phyloP scores from a whole-genome alignment of 2,113 vertebrate genomes.

The Megalops atlanticus region DNA sequence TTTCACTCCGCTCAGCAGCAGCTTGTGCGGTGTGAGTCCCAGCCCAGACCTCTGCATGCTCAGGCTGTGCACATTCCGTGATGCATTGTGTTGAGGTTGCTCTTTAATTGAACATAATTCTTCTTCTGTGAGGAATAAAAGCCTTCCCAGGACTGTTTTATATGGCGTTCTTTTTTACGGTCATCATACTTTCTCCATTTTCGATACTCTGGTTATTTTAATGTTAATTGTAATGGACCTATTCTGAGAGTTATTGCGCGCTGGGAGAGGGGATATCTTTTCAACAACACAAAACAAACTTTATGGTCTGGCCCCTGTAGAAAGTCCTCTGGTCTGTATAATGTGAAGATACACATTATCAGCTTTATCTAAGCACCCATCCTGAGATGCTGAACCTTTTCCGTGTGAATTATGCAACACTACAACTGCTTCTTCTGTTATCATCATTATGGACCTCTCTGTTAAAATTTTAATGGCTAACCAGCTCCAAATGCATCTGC shows the following conservation, averaged over 20 bases:
- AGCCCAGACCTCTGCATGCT: neutral
- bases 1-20: neutral
- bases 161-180: slow-evolving; percentile 36
- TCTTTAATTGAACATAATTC: slow-evolving; percentile 45
- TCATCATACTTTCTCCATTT: slow-evolving; percentile 36
- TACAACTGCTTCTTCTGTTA: slow-evolving; percentile 45
- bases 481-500: slow-evolving; percentile 48
- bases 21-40: neutral
- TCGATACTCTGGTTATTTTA: slow-evolving; percentile 30
- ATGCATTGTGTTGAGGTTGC: slow-evolving; percentile 19
- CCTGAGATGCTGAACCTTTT: slow-evolving; percentile 49
- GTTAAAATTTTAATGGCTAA: slow-evolving; percentile 64
- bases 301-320: neutral
- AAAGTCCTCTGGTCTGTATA: neutral
- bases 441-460: slow-evolving; percentile 53
- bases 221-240: slow-evolving; percentile 49
- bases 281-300: slow-evolving; percentile 35
- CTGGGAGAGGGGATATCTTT: slow-evolving; percentile 36
- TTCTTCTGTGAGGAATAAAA: slow-evolving; percentile 42
- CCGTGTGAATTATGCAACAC: slow-evolving; percentile 61
- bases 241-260: slow-evolving; percentile 40
- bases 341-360: slow-evolving; percentile 24
- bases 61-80: slow-evolving; percentile 22
- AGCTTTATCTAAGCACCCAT: slow-evolving; percentile 9
- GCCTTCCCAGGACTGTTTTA: slow-evolving; percentile 42